These are phyloP conservation scores for Alligator sinensis DNA, from an alignment of 2,113 vertebrate species.

Conservation along the genomic window DNA sequence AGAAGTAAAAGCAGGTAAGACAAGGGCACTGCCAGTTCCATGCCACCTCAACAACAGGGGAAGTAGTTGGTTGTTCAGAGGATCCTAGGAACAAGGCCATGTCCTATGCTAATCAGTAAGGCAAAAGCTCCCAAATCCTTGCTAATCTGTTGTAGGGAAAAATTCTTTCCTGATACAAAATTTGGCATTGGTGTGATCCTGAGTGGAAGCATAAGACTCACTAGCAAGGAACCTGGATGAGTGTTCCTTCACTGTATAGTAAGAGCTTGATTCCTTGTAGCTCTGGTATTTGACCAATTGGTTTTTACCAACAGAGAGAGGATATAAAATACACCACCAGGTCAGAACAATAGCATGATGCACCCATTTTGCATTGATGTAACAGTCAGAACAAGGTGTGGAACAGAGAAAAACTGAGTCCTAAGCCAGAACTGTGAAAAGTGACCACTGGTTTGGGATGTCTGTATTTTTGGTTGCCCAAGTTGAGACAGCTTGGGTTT, in stretches of 20 bases:
- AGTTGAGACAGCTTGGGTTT: background rate
- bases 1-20: too few relatives aligned
- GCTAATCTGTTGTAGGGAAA: too few relatives aligned
- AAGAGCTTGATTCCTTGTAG: rapidly evolving
- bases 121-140: too few relatives aligned
- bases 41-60: too few relatives aligned
- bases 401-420: background rate
- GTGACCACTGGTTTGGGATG: background rate
- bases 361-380: rapidly evolving
- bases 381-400: background rate
- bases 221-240: background rate
- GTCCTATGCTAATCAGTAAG: too few relatives aligned
- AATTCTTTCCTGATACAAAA: too few relatives aligned
- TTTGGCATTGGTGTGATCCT: too few relatives aligned
- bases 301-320: background rate
- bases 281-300: background rate
- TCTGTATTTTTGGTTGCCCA: background rate
- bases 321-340: background rate
- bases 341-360: background rate
- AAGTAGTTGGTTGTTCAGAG: too few relatives aligned
- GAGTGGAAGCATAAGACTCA: too few relatives aligned
- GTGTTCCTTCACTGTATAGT: background rate
- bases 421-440: background rate
- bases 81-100: too few relatives aligned
- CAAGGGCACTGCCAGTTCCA: too few relatives aligned